These are phyloP conservation scores for Prionace glauca DNA, from an alignment of 2,797 vertebrate genomes.

Conservation along the genomic window DNA sequence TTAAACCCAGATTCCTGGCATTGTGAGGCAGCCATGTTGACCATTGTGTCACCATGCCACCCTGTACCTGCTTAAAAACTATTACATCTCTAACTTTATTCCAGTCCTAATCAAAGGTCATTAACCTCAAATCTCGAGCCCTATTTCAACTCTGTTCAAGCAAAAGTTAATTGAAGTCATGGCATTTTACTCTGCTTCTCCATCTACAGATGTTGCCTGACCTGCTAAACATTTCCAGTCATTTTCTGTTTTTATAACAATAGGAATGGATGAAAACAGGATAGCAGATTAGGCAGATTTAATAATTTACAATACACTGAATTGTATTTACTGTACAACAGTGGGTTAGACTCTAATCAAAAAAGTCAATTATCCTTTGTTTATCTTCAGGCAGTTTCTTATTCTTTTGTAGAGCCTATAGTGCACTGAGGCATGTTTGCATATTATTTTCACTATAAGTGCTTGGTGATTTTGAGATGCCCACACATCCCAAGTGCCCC, in stretches of 20 bases:
- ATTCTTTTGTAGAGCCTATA: not conserved
- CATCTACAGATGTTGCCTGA: not conserved
- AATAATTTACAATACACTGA: not conserved
- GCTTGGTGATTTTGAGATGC: not conserved
- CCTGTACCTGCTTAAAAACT: not conserved
- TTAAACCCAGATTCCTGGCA: too few species aligned
- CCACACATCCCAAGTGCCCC: not conserved
- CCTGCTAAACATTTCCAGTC: not conserved
- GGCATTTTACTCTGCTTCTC: not conserved
- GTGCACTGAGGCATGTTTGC: not conserved
- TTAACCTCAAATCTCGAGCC: not conserved
- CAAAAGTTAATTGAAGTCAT: not conserved
- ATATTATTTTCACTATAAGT: not conserved
- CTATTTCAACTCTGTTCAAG: too few species aligned
- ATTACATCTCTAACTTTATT: not conserved
- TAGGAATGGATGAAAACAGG: not conserved
- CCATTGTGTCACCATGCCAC: too few species aligned
- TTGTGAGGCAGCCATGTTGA: too few species aligned
- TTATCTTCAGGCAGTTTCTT: not conserved
- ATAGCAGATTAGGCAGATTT: not conserved
- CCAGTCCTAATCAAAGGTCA: not conserved
- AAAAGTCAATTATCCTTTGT: slow-evolving; percentile 8
- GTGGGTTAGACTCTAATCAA: slow-evolving; percentile 1
- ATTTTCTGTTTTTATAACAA: not conserved
- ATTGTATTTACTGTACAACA: slow-evolving; percentile 4